Evolutionary conservation across 2,113 vertebrate genomes (phyloP), one percentile per base, ranked within the genome.

Genomic region (Siphamia tubifer): DNA sequence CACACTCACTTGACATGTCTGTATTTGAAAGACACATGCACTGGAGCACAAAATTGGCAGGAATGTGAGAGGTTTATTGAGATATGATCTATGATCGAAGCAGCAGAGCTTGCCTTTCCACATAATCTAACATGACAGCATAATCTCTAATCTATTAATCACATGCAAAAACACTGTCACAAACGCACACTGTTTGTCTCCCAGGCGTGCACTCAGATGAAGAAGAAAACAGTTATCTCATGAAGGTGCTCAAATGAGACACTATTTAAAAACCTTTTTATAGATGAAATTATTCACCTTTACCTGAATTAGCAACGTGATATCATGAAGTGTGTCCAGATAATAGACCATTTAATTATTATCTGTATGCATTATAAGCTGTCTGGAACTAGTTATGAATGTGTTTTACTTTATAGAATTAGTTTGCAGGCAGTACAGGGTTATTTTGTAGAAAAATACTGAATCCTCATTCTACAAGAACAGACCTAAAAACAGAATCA

Each of bases 41-140:
- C 32, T 19, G 53, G 68, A 10, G 84, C 74, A 79, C 73, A 73
- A 84, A 89, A 89, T 87, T 80, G 74, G 55, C 60, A 81, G 77
- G 21, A 82, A 53, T 35, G 60, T 64, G 68, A 63, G 64, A 43
- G 47, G 68, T 78, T 78, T 54, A 31, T 61, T 78, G 56, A 55
- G 79, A 88, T 84, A 64, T 75, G 61, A 82, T 87, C 78, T 74
- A 75, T 71, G 75, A 79, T 70, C 63, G 69, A 80, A 62, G 69
- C 81, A 67, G 74, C 72, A 68, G 42, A 64, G 84, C 77, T 64
- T 81, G 68, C 74, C 76, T 44, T 49, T 72, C 65, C 60, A 43
- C 77, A 67, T 72, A 74, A 86, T 84, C 68, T 57, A 74, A 81
- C 73, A 77, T 69, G 74, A 81, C 79, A 79, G 79, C 70, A 42